Percentiles rank a stretch among this genome's conserved stretches.
Conservation (phyloP, 2,797 vertebrate genomes). For the Rhynchonycteris naso region DNA sequence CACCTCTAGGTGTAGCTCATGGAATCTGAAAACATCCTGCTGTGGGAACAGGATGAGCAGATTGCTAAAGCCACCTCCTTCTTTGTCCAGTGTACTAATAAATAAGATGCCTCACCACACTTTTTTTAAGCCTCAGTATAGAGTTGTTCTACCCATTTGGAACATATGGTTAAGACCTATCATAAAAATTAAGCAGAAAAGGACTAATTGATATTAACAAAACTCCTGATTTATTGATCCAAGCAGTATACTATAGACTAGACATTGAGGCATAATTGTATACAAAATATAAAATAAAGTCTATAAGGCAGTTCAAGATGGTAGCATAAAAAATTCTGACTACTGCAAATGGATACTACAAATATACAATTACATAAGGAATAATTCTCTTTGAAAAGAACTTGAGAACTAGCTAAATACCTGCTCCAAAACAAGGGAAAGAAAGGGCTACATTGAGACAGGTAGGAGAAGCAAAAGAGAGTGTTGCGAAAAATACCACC, state of each 20-base stretch:
- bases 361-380: not conserved
- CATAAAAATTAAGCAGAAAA: slow-evolving; percentile 8
- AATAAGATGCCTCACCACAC: not conserved
- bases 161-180: not conserved
- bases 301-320: not conserved
- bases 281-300: not conserved
- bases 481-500: not conserved
- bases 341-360: not conserved
- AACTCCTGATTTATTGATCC: not conserved
- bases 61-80: not conserved
- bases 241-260: not conserved
- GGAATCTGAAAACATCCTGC: not conserved
- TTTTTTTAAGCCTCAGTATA: not conserved
- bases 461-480: not conserved
- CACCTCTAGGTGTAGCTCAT: not conserved
- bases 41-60: not conserved
- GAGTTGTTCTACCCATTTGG: not conserved
- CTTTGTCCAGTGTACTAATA: not conserved
- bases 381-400: not conserved
- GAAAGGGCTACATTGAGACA: not conserved
- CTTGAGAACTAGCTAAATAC: not conserved
- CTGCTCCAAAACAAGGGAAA: not conserved
- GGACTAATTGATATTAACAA: not conserved
- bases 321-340: not conserved
- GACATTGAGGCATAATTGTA: not conserved